These are phyloP conservation scores for Drosophila funebris DNA, from an alignment of 1,140 invertebrate species.

Conservation along the genomic window DNA sequence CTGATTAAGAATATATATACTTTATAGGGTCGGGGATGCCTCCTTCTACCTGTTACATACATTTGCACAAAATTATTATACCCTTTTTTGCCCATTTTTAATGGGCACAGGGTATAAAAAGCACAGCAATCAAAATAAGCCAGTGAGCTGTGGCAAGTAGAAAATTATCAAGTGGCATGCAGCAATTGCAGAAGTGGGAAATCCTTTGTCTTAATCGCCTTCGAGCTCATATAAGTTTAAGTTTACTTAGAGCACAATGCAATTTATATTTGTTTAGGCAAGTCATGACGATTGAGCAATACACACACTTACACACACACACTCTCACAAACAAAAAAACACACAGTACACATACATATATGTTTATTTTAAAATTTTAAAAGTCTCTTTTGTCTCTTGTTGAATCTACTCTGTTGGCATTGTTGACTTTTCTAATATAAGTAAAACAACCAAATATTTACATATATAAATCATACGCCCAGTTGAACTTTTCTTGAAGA, in stretches of 20 bases:
- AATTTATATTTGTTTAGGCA: constrained; percentile 8
- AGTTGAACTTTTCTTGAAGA: constrained; percentile 44
- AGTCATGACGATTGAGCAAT: too few relatives aligned
- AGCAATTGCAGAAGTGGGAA: constrained; percentile 4
- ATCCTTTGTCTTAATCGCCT: constrained; percentile 27
- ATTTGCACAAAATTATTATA: too few relatives aligned
- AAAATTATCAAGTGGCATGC: constrained; percentile 7
- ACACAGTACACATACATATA: background rate
- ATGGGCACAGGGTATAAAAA: background rate
- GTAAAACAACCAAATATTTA: constrained; percentile 45
- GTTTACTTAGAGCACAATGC: background rate
- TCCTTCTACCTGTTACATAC: too few relatives aligned
- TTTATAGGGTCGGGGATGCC: too few relatives aligned
- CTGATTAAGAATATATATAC: too few relatives aligned
- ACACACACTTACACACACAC: background rate
- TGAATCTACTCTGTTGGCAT: background rate
- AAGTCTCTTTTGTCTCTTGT: background rate
- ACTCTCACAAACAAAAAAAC: too few relatives aligned
- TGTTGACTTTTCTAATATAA: constrained; percentile 65
- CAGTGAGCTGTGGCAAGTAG: background rate
- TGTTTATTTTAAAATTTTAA: constrained; percentile 19
- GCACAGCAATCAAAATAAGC: constrained; percentile 18
- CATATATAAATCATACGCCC: constrained; percentile 73
- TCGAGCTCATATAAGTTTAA: background rate
- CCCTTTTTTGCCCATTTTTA: too few relatives aligned